These are phyloP conservation scores for Spondyliosoma cantharus DNA, from an alignment of 2,797 vertebrate genomes.

Conservation along the genomic window DNA sequence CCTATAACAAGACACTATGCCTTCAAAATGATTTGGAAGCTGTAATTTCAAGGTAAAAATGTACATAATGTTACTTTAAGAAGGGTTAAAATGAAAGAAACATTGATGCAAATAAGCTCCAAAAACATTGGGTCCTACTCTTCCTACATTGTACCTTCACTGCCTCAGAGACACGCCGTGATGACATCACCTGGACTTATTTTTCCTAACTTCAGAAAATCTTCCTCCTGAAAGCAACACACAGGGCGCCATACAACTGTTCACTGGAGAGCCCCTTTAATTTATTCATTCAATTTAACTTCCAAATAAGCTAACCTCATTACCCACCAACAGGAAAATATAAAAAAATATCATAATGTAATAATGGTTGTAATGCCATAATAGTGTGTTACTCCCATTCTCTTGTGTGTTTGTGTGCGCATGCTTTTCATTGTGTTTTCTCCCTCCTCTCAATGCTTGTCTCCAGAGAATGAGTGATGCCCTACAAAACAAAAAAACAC, in stretches of 20 bases:
- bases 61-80: background rate
- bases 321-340: background rate
- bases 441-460: constrained; percentile 14
- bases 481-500: constrained; percentile 59
- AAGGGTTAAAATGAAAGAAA: background rate
- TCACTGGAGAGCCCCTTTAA: background rate
- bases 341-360: background rate
- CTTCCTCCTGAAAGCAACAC: background rate
- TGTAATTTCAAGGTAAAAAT: too few relatives aligned
- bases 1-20: too few relatives aligned
- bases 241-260: background rate
- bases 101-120: background rate
- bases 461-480: constrained; percentile 59
- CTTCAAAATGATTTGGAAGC: too few relatives aligned
- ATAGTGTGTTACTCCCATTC: background rate
- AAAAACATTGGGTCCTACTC: background rate
- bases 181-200: background rate
- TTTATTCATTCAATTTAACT: background rate
- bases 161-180: background rate
- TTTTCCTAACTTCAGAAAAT: background rate
- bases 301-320: constrained; percentile 6
- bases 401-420: background rate
- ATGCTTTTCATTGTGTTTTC: constrained; percentile 1
- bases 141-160: background rate
- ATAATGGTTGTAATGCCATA: constrained; percentile 7